phyloP scores from a whole-genome alignment of 2,888 invertebrate species.

The Watsonalla cultraria region DNA sequence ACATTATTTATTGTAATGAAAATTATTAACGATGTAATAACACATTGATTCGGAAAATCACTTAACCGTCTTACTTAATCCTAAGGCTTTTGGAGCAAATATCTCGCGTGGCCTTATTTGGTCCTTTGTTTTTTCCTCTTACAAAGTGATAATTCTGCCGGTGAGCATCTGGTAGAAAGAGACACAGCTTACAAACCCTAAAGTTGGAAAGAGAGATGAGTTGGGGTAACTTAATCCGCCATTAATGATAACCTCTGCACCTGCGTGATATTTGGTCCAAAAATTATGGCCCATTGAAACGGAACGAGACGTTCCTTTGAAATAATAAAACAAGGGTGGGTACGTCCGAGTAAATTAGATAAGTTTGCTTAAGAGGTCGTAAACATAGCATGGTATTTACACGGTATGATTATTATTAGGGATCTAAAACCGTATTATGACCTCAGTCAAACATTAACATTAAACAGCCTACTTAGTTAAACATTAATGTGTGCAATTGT shows the following conservation, averaged over 20 bases:
- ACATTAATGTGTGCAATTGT: background rate
- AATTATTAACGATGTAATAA: too few relatives aligned
- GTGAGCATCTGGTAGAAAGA: constrained; percentile 25
- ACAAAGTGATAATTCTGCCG: constrained; percentile 22
- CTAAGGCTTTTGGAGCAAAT: constrained; percentile 37
- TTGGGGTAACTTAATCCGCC: constrained; percentile 53
- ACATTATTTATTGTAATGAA: too few relatives aligned
- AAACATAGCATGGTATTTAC: background rate
- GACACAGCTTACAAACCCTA: constrained; percentile 8
- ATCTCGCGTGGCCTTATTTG: constrained; percentile 14
- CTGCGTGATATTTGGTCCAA: constrained; percentile 51
- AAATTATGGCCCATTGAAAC: constrained; percentile 50
- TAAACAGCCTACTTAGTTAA: background rate
- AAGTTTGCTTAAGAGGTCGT: background rate
- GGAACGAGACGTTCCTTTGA: constrained; percentile 29
- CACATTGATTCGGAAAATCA: constrained; percentile 11
- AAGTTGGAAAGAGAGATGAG: constrained; percentile 29
- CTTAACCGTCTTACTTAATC: constrained; percentile 34
- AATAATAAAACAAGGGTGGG: constrained; percentile 27
- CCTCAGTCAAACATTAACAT: too few relatives aligned
- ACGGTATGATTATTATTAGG: background rate
- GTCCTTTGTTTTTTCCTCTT: constrained; percentile 19
- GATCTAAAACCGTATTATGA: background rate
- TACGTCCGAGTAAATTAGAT: constrained; percentile 15
- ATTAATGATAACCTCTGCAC: constrained; percentile 66